Base-by-base conservation (phyloP, 2,888 invertebrate genomes). In the Trachelus iudaicus region DNA sequence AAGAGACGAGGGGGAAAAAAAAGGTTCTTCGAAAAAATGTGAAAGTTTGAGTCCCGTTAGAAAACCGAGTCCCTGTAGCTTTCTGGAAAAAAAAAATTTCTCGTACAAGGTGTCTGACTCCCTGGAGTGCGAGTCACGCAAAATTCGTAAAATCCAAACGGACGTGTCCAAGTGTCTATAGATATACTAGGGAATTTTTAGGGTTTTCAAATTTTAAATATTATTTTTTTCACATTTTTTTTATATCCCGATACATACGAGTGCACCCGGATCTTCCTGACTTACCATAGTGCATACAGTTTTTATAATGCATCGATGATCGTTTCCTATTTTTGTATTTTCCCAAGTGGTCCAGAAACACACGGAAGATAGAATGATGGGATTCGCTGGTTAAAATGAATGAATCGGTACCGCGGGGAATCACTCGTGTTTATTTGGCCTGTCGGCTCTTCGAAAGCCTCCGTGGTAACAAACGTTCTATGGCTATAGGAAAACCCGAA, bases 71-170 rank as follows among this genome's bases (percentile, higher is more conserved):
- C 74, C 71, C 75, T 75, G 68, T n/a, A 15, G 73, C 69, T 33
- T 74, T 34, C 69, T 35, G 78, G 79, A 34, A 34, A 73, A 35
- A 34, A 34, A 34, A 35, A 56, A 75, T 77, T 69, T 34, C 76
- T 15, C n/a, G 79, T 74, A 78, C 81, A 88, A 87, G 88, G 88
- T 87, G 88, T 85, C 79, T 78, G 87, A 81, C 86, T 77, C 82
- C 89, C 89, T 81, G 86, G 81, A 81, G 89, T 34, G 88, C 82
- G 80, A 83, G 84, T 86, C 85, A 85, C 87, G 90, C 87, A 89
- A 90, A 89, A 89, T 73, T 71, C 31, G 13, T 34, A 34, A 3
- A 71, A 71, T 34, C 15, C 71, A 33, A 69, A 71, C 77, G 78
- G 77, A 82, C 83, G 79, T 79, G 76, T 68, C 23, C 23, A 23